Base-by-base conservation (phyloP, 2,797 vertebrate species). In the Pseudocheirus occidentalis region DNA sequence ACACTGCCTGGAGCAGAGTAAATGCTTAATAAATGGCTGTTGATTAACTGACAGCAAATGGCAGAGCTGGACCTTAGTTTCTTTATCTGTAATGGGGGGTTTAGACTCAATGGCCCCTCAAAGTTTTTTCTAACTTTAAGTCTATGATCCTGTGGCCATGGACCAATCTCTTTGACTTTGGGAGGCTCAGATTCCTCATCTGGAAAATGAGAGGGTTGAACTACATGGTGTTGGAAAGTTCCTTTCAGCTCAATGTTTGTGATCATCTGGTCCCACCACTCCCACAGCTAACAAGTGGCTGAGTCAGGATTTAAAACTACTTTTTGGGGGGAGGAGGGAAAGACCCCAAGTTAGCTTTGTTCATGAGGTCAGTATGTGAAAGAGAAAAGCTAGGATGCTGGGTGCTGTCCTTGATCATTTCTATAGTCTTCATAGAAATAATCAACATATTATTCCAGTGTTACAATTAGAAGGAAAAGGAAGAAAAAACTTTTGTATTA, bases 371-470 rank as follows among this genome's bases (percentile, higher is more conserved):
- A 94, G 18, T 21, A 59, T 2, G 50, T 91, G 29, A 89, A 29
- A 92, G 29, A 87, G 5, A n/a, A 54, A 90, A 66, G 89, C 13
- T 56, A 52, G 53, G 91, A 31, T 14, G 1, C 5, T 58, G 4
- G 14, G 4, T 58, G 94, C 94, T 18, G 40, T 53, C 92, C 95
- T 94, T 46, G 92, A 53, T 89, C 52, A 90, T 91, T 90, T 93
- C 56, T 57, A 1, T 87, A 59, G 93, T 90, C 73, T 28, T 14
- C 52, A 91, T 27, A 94, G 52, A 92, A 93, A 91, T 18, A 55
- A 28, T 52, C 50, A 29, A 56, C n/a, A 0, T 52, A 55, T 87
- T 94, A 31, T 91, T 93, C 95, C 57, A 81, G 4, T 55, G 55
- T 94, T 56, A 54, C 13, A 28, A n/a, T 73, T 34, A 93, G 56